Evolutionary conservation across 2,797 vertebrate species (phyloP), one percentile per base, ranked within the genome.

Genomic region (Choloepus didactylus): DNA sequence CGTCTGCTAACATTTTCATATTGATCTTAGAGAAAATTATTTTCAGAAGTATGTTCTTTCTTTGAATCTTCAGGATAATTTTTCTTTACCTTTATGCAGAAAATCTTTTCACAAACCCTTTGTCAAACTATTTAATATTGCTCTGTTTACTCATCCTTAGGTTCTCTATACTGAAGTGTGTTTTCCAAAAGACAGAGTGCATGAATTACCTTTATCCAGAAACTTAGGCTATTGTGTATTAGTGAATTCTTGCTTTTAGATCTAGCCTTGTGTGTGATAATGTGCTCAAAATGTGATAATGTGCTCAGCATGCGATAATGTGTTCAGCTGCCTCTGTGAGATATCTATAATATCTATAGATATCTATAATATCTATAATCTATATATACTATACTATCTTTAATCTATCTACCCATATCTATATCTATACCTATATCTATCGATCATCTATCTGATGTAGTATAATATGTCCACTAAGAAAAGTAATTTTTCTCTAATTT

Each of bases 231-330:
- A 16, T 4, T 62, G 16, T 15, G 29, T 23, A 64, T n/a, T 64
- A 6, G 3, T 80, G n/a, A 90, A 31, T 91, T 72, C 35, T 85
- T 44, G 7, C 9, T 87, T 96, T 90, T 75, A 54, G 59, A 90
- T 14, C 51, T 81, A 89, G 6, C 75, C 1, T 9, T 87, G 19
- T 27, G n/a, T n/a, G n/a, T n/a, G n/a, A n/a, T n/a, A n/a, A n/a
- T n/a, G n/a, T n/a, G n/a, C n/a, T n/a, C n/a, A n/a, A n/a, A n/a
- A 62, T 67, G 11, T 18, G 41, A 10, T 38, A 67, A 51, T 64
- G 9, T 84, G 25, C 35, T 87, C 35, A 84, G 5, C n/a, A 51
- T 66, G 16, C 15, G 6, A 87, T 66, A 70, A 64, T 19, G 29
- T 49, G 11, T 83, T 87, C 14, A 87, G 25, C 18, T 16, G 16